Conservation (phyloP, 2,797 vertebrate genomes). For the Gobio occitaniae region DNA sequence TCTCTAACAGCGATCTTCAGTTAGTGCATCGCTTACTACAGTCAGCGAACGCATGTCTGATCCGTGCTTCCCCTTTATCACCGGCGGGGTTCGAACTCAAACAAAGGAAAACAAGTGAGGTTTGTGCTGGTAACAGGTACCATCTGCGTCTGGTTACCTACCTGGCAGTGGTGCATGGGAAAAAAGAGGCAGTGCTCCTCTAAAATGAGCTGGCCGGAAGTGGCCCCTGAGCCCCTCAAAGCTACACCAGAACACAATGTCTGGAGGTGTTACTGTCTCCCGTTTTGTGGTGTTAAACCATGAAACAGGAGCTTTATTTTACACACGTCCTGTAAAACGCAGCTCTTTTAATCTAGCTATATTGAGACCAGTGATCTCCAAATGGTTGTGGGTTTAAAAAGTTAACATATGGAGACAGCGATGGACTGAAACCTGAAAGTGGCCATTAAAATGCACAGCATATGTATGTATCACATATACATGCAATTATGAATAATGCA, state of each 20-base stretch:
- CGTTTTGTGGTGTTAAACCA: slow-evolving; percentile 44
- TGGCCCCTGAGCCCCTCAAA: slow-evolving; percentile 48
- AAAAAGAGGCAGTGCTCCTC: slow-evolving; percentile 45
- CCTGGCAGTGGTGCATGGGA: slow-evolving; percentile 62
- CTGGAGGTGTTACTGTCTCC: slow-evolving; percentile 55
- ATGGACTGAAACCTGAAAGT: neutral
- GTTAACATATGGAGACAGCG: neutral
- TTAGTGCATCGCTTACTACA: neutral
- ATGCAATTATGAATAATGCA: neutral
- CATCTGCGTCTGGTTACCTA: slow-evolving; percentile 78
- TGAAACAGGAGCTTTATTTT: slow-evolving; percentile 50
- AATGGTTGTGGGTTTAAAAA: neutral
- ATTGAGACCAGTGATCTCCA: neutral
- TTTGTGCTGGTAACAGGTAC: slow-evolving; percentile 77
- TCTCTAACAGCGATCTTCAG: slow-evolving; percentile 25
- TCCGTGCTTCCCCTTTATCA: slow-evolving; percentile 68
- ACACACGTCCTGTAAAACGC: slow-evolving; percentile 16
- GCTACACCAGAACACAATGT: slow-evolving; percentile 45
- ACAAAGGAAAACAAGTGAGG: slow-evolving; percentile 73
- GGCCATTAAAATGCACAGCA: neutral
- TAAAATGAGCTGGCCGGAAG: slow-evolving; percentile 56
- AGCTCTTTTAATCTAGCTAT: slow-evolving; percentile 14
- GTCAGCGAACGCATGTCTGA: slow-evolving; percentile 60
- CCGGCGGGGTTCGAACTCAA: slow-evolving; percentile 70
- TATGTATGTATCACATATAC: too few relatives aligned